A percentile compares a stretch with the other conserved stretches of the same genome.
These are phyloP conservation scores for Nephrotoma guestfalica DNA, from an alignment of 2,888 invertebrate genomes.

Conservation along the genomic window DNA sequence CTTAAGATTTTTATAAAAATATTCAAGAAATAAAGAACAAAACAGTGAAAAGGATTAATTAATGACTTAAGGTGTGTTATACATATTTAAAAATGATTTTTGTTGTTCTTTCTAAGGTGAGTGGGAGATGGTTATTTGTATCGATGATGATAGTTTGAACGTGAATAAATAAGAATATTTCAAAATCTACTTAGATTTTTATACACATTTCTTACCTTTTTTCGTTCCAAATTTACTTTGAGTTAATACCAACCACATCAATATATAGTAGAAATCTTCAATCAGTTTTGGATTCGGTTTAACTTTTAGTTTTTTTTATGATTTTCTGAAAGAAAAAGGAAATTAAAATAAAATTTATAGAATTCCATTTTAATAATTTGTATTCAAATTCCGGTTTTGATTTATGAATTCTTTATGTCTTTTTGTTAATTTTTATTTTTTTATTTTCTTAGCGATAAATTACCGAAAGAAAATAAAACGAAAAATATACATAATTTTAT, in stretches of 20 bases:
- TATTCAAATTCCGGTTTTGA: background rate
- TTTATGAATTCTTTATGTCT: background rate
- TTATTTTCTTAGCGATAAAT: background rate
- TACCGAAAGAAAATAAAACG: background rate
- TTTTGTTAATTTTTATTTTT: background rate
- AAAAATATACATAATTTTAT: background rate
- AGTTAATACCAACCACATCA: background rate
- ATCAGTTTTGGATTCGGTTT: background rate
- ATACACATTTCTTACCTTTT: background rate
- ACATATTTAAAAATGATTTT: background rate
- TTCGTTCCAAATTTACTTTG: background rate
- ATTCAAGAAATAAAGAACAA: background rate
- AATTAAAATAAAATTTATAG: background rate
- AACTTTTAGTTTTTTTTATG: background rate
- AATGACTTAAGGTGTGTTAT: background rate
- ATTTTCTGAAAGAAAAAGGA: background rate
- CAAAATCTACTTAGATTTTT: background rate
- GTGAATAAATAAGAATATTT: background rate
- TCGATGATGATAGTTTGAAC: background rate
- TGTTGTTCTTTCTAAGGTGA: background rate
- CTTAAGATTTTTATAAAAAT: background rate
- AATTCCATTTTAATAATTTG: background rate
- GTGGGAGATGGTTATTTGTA: background rate
- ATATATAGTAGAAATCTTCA: background rate
- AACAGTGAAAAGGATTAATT: background rate